Evolutionary conservation across 2,797 vertebrate genomes (phyloP).

Genomic region (Poliocrania exsul): DNA sequence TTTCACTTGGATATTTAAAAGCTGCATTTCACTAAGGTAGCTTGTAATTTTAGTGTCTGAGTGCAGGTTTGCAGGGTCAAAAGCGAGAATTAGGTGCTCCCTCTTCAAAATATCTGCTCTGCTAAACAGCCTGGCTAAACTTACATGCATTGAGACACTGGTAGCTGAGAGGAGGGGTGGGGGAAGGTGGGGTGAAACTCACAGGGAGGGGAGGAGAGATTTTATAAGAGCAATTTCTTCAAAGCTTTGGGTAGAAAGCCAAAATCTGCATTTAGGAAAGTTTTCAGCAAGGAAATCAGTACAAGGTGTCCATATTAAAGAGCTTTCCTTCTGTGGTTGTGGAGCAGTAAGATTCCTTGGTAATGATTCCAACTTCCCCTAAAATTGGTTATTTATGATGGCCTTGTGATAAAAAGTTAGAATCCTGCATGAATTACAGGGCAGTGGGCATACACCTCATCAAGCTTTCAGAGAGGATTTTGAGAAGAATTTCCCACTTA

Average conservation of each 20-base stretch:
- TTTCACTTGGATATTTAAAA: not conserved
- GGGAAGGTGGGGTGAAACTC: not conserved
- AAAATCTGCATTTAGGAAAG: constrained; percentile 50
- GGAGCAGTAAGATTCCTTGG: not conserved
- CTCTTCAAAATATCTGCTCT: not conserved
- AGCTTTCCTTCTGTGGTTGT: constrained; percentile 26
- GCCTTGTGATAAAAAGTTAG: constrained; percentile 35
- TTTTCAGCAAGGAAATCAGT: constrained; percentile 64
- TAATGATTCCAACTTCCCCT: constrained; percentile 2
- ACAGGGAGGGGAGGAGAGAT: not conserved
- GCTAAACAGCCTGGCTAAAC: constrained; percentile 1
- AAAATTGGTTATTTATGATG: constrained; percentile 32
- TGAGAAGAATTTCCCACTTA: constrained; percentile 46
- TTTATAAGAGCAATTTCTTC: constrained; percentile 61
- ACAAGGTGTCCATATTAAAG: constrained; percentile 48
- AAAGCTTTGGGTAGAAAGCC: constrained; percentile 45
- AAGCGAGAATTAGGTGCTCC: not conserved
- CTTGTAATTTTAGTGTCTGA: not conserved
- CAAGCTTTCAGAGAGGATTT: constrained; percentile 62
- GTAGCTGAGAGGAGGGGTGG: not conserved
- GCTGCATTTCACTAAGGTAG: not conserved
- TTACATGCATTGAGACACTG: constrained; percentile 13
- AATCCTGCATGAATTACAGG: constrained; percentile 1
- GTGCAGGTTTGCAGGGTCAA: not conserved
- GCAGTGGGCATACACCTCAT: constrained; percentile 26